phyloP scores from a whole-genome alignment of 2,888 invertebrate species.

The Notodonta ziczac region DNA sequence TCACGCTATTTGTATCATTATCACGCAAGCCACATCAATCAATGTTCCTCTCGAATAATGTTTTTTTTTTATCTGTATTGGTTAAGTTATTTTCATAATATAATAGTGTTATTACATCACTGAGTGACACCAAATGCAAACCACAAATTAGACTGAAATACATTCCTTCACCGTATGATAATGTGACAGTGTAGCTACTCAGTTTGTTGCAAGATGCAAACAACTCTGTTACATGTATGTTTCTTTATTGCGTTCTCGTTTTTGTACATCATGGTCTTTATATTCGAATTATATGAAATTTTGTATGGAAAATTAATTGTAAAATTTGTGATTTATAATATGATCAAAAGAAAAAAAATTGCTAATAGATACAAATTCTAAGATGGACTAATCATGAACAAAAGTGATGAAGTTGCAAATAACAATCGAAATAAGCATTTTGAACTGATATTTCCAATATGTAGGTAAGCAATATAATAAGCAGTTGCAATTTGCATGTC shows the following conservation, averaged over 20 bases:
- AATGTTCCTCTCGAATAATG: slow-evolving; percentile 62
- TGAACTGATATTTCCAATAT: slow-evolving; percentile 15
- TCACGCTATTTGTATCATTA: slow-evolving; percentile 33
- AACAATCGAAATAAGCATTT: slow-evolving; percentile 14
- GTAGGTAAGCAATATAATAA: slow-evolving; percentile 32
- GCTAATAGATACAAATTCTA: slow-evolving; percentile 32
- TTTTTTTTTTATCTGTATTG: slow-evolving; percentile 41
- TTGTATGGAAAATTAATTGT: slow-evolving; percentile 37
- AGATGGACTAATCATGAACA: slow-evolving; percentile 22
- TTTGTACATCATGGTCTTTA: slow-evolving; percentile 37
- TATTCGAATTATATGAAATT: slow-evolving; percentile 37
- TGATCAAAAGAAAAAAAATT: slow-evolving; percentile 26
- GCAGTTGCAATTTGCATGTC: slow-evolving; percentile 50
- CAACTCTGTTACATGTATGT: slow-evolving; percentile 20
- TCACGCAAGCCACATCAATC: slow-evolving; percentile 44
- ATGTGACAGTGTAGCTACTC: slow-evolving; percentile 28
- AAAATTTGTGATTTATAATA: slow-evolving; percentile 31
- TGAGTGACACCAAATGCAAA: slow-evolving; percentile 50
- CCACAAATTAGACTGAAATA: slow-evolving; percentile 61
- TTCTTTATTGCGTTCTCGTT: slow-evolving; percentile 29
- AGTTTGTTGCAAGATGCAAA: slow-evolving; percentile 22
- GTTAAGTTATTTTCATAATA: slow-evolving; percentile 40
- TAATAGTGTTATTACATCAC: slow-evolving; percentile 41
- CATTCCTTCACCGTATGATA: slow-evolving; percentile 54
- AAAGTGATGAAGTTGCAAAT: slow-evolving; percentile 19